Percentiles rank a stretch among this genome's conserved stretches.
phyloP scores from a whole-genome alignment of 1,140 invertebrate species.

The Tetramorium simillimum region DNA sequence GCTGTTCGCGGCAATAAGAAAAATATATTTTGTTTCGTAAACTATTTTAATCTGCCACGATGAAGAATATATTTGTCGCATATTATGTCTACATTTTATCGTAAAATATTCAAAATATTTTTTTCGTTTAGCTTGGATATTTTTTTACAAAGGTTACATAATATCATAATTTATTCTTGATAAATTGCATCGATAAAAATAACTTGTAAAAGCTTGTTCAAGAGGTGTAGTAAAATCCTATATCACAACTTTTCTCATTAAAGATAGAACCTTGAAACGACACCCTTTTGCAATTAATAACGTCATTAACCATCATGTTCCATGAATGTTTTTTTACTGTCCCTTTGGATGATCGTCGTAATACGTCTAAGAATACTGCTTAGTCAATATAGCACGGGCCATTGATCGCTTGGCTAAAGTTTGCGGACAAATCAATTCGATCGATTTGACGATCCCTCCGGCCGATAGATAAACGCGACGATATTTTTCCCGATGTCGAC shows the following conservation, averaged over 20 bases:
- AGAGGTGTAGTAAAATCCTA: neutral
- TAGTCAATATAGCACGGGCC: neutral
- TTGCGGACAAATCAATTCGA: conserved; percentile 52
- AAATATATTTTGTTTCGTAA: neutral
- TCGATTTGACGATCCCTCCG: neutral
- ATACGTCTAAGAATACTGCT: neutral
- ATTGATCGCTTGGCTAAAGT: conserved; percentile 25
- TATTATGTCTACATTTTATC: neutral
- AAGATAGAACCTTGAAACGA: neutral
- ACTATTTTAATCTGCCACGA: neutral
- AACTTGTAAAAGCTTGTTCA: neutral
- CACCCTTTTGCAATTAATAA: conserved; percentile 14
- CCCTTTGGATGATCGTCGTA: neutral
- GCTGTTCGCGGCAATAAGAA: neutral
- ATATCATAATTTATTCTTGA: neutral
- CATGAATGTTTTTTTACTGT: neutral
- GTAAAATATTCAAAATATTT: neutral
- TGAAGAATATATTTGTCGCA: neutral
- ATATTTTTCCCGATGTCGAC: conserved; percentile 34
- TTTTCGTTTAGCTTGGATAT: neutral
- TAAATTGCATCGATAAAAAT: conserved; percentile 18
- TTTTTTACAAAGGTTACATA: neutral
- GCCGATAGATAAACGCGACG: neutral
- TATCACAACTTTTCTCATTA: neutral
- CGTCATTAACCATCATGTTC: neutral